Conservation (phyloP, 2,113 vertebrate genomes). For the Piaya cayana region DNA sequence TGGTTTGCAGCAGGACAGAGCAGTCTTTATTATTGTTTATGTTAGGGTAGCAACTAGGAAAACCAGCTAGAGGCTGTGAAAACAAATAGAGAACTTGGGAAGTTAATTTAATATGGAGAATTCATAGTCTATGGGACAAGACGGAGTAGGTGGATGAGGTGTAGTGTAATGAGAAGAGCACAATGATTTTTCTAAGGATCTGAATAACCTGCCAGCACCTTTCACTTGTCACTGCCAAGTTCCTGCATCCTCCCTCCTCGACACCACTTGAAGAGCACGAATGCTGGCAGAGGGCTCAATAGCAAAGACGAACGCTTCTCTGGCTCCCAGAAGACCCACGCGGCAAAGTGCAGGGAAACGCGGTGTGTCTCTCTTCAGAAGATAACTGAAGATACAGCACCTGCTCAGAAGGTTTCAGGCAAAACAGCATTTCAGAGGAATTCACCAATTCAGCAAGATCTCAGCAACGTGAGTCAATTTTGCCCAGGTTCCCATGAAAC, state of each 20-base stretch:
- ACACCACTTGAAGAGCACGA: not conserved
- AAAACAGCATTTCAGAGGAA: constrained; percentile 62
- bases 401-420: constrained; percentile 59
- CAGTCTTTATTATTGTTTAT: constrained; percentile 17
- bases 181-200: constrained; percentile 44
- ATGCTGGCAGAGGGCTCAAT: not conserved
- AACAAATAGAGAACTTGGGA: constrained; percentile 48
- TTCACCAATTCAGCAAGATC: constrained; percentile 69
- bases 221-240: not conserved
- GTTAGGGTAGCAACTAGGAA: constrained; percentile 55
- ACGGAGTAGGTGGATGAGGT: constrained; percentile 18
- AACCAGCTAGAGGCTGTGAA: constrained; percentile 65
- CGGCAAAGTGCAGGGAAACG: not conserved
- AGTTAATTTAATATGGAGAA: constrained; percentile 27
- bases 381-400: constrained; percentile 59
- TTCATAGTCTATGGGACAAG: constrained; percentile 33
- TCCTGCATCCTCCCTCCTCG: not conserved
- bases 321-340: not conserved
- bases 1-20: constrained; percentile 59
- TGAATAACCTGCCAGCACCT: constrained; percentile 29
- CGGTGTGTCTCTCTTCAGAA: not conserved
- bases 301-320: not conserved
- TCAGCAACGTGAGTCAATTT: constrained; percentile 61
- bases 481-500: constrained; percentile 66
- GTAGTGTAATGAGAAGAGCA: constrained; percentile 16